Conservation (phyloP, 2,888 invertebrate genomes). For the Erebia epiphron region DNA sequence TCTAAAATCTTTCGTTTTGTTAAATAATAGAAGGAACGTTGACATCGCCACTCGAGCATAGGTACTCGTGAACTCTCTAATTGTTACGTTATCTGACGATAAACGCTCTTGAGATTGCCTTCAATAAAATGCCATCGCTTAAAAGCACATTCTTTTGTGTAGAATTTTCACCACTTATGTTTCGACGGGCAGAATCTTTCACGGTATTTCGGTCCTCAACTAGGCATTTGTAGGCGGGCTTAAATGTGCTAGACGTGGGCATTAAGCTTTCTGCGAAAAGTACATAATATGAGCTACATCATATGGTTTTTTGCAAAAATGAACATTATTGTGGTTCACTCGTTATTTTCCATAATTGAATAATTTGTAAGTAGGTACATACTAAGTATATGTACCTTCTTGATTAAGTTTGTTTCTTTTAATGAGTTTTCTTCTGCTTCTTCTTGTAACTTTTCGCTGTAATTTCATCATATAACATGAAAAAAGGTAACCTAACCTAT, state of each 20-base stretch:
- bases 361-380: too few species aligned
- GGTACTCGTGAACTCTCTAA: constrained; percentile 31
- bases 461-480: too few species aligned
- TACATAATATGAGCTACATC: constrained; percentile 8
- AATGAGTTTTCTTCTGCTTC: too few species aligned
- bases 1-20: not conserved
- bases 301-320: constrained; percentile 9
- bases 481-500: too few species aligned
- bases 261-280: constrained; percentile 22
- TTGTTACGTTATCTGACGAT: constrained; percentile 39
- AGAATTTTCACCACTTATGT: constrained; percentile 41
- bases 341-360: not conserved
- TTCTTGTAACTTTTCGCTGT: too few species aligned
- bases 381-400: too few species aligned
- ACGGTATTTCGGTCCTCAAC: constrained; percentile 33
- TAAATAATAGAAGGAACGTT: constrained; percentile 18
- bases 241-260: constrained; percentile 33
- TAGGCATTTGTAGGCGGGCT: constrained; percentile 35
- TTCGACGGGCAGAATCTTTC: constrained; percentile 35
- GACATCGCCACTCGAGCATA: constrained; percentile 23
- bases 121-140: constrained; percentile 44
- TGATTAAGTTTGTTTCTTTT: too few species aligned
- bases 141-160: constrained; percentile 44
- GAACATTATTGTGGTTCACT: not conserved
- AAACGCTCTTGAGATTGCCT: constrained; percentile 43